Evolutionary conservation across 1,140 invertebrate species (phyloP).

Genomic region (Cotesia typhae): DNA sequence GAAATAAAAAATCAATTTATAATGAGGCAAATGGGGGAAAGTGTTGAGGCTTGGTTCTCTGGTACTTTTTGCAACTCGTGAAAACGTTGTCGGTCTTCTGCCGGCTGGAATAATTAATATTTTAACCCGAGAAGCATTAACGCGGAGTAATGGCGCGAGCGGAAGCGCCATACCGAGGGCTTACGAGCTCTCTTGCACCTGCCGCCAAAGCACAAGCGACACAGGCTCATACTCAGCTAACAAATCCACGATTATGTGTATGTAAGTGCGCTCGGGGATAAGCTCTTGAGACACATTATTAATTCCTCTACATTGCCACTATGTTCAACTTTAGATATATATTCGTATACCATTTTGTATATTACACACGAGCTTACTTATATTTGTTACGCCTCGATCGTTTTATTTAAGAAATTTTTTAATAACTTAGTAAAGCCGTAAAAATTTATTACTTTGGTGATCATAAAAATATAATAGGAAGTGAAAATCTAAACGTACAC

Average conservation of each 20-base stretch:
- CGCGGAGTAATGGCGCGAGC: conserved; percentile 36
- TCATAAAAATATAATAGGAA: no score
- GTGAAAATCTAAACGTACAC: no score
- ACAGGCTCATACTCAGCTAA: conserved; percentile 17
- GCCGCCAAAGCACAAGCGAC: conserved; percentile 6
- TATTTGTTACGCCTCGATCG: no score
- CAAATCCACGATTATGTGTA: conserved; percentile 19
- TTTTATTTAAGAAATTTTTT: no score
- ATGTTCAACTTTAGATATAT: conserved; percentile 2
- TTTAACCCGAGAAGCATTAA: conserved; percentile 40
- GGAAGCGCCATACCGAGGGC: conserved; percentile 32
- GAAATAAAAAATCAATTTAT: not conserved
- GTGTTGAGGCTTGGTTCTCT: no score
- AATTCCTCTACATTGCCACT: conserved; percentile 12
- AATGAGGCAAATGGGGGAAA: no score
- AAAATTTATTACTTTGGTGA: no score
- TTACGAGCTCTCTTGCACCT: conserved; percentile 27
- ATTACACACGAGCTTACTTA: not conserved
- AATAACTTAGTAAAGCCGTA: no score
- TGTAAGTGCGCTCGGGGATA: conserved; percentile 12
- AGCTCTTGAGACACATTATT: conserved; percentile 21
- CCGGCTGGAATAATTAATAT: conserved; percentile 40
- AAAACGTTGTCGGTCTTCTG: conserved; percentile 6
- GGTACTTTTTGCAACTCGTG: not conserved
- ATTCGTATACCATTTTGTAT: not conserved